Evolutionary conservation across 2,113 vertebrate genomes (phyloP).

Genomic region (Oryzias melastigma): DNA sequence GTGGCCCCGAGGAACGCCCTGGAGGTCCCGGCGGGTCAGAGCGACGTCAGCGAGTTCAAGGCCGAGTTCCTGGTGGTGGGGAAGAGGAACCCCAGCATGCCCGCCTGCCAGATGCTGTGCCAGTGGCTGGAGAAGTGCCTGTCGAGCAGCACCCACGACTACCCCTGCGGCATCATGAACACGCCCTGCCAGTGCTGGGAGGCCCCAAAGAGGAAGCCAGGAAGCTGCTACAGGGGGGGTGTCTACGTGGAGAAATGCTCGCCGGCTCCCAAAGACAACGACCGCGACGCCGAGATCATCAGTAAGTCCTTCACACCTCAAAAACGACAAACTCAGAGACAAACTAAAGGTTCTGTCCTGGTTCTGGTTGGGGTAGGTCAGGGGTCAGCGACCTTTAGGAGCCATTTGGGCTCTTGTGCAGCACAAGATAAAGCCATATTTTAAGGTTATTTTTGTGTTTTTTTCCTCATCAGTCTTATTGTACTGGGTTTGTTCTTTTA

Average conservation of each 20-base stretch:
- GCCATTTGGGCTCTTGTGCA: no score
- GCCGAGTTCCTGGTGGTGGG: slow-evolving; percentile 94
- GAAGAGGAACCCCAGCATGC: slow-evolving; percentile 94
- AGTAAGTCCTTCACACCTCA: slow-evolving; percentile 86
- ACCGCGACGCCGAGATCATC: slow-evolving; percentile 77
- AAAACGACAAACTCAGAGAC: no score
- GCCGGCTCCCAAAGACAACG: slow-evolving; percentile 81
- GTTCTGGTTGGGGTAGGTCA: no score
- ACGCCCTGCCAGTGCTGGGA: slow-evolving; percentile 92
- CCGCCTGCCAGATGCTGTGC: slow-evolving; percentile 96
- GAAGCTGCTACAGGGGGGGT: slow-evolving; percentile 89
- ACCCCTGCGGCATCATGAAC: slow-evolving; percentile 98
- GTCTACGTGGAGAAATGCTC: slow-evolving; percentile 91
- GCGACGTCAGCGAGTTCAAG: slow-evolving; percentile 82
- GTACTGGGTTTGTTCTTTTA: no score
- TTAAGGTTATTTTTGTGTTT: no score
- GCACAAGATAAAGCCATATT: no score
- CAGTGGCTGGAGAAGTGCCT: slow-evolving; percentile 94
- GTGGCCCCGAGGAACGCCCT: slow-evolving; percentile 59
- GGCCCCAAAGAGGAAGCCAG: slow-evolving; percentile 82
- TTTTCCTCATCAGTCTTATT: no score
- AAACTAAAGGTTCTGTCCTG: no score
- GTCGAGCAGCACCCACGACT: slow-evolving; percentile 88
- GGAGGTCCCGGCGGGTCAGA: slow-evolving; percentile 57
- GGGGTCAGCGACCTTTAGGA: no score